Evolutionary conservation across 2,888 invertebrate species (phyloP), one percentile per base, ranked within the genome.

Genomic region (Melangyna quadrimaculata): DNA sequence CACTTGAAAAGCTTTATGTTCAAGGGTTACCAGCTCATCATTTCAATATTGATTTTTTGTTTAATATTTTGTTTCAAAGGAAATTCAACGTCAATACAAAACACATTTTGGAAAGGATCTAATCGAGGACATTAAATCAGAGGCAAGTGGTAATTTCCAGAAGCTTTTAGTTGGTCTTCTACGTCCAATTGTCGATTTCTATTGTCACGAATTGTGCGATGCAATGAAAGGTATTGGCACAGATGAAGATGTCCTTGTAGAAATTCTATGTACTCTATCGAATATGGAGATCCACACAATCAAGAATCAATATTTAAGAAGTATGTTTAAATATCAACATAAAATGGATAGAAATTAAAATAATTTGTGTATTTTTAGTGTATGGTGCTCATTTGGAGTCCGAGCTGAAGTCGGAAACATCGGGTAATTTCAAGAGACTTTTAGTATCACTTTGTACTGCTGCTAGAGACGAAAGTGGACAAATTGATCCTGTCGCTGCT

Each of bases 361-460:
- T 17, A 9, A 7, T 24, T 9, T 27, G 0, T 9, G 5, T 40
- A 7, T 27, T 12, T 57, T 48, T 91, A 98, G 98, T 97, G 90
- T 98, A 95, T 90, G 95, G 95, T 69, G 94, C 93, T 70, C 94
- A 95, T 43, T 93, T 98, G 88, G 98, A 98, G 90, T 94, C 95
- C 67, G 98, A 98, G 90, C 92, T 98, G 29, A 94, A 94, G 87
- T 95, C 95, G 65, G 99, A 99, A 91, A 98, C 98, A 2, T 97
- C 97, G 61, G 98, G 98, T 14, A 96, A 96, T 90, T 98, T 99
- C 93, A 96, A 96, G 91, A 94, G 98, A 72, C 93, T 99, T 51
- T 95, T 99, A 93, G 96, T 97, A 27, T 97, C 98, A 32, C 92
- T 98, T 17, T 96, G 96, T 89, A 95, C 95, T 90, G 95, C 95